Conservation (phyloP, 1,140 invertebrate genomes). For the Ericerus pela region DNA sequence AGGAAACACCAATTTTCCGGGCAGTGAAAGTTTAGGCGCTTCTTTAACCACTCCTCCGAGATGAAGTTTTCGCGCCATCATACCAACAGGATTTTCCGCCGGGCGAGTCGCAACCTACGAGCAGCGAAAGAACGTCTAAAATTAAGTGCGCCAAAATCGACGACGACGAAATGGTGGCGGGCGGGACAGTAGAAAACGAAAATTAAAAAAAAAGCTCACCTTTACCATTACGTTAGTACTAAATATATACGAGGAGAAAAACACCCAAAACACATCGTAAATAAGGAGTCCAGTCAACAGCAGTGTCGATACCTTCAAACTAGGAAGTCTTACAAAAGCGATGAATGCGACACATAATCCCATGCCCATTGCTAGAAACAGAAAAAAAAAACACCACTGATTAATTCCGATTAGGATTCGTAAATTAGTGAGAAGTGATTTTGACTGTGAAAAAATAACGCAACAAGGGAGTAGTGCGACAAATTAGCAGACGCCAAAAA, state of each 20-base stretch:
- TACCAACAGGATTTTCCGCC: constrained; percentile 89
- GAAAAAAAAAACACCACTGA: constrained; percentile 22
- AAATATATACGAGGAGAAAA: constrained; percentile 96
- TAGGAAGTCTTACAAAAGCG: constrained; percentile 86
- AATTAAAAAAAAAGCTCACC: constrained; percentile 35
- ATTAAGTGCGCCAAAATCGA: background rate
- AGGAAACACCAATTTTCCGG: constrained; percentile 92
- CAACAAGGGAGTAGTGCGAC: no score
- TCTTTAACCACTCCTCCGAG: constrained; percentile 70
- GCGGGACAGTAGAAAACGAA: background rate
- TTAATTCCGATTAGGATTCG: no score
- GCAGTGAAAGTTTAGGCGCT: constrained; percentile 85
- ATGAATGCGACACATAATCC: constrained; percentile 95
- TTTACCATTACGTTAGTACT: constrained; percentile 98
- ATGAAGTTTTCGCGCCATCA: constrained; percentile 82
- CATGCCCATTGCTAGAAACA: constrained; percentile 73
- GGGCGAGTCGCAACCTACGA: constrained; percentile 63
- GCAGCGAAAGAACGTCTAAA: background rate
- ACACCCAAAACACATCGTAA: constrained; percentile 98
- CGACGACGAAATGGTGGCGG: background rate
- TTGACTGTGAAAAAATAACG: no score
- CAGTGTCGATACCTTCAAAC: constrained; percentile 89
- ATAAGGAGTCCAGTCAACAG: constrained; percentile 84
- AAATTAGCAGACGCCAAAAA: no score
- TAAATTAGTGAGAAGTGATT: no score